Evolutionary conservation across 2,113 vertebrate species (phyloP).

Genomic region (Cavia porcellus): DNA sequence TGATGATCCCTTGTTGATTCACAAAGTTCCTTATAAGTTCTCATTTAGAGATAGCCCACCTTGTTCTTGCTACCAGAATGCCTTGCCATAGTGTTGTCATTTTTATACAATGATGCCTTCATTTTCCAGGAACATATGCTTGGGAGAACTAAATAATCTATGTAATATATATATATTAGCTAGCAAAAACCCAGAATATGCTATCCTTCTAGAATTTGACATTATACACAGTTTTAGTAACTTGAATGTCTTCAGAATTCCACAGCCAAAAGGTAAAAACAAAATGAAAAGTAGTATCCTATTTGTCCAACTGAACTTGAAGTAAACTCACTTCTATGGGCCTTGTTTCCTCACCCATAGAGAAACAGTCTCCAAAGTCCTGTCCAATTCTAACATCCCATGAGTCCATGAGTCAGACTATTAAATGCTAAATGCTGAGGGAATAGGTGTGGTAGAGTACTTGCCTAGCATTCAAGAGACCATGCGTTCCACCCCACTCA

Average conservation of each 20-base stretch:
- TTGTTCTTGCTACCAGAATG: conserved; percentile 42
- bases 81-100: neutral
- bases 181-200: conserved; percentile 36
- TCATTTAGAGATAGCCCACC: conserved; percentile 12
- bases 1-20: neutral
- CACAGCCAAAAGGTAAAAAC: conserved; percentile 48
- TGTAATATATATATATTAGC: conserved; percentile 39
- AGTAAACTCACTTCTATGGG: conserved; percentile 26
- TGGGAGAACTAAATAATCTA: conserved; percentile 39
- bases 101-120: conserved; percentile 60
- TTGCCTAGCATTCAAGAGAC: neutral
- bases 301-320: conserved; percentile 9
- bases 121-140: conserved; percentile 47
- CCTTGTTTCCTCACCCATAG: conserved; percentile 48
- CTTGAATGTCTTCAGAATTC: conserved; percentile 58
- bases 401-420: conserved; percentile 52
- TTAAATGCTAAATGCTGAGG: neutral
- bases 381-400: conserved; percentile 28
- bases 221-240: conserved; percentile 49
- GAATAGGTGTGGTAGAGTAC: neutral
- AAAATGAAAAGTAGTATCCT: neutral
- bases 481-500: neutral
- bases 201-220: neutral
- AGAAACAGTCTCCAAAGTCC: conserved; percentile 26
- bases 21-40: conserved; percentile 48